A percentile compares a stretch with the other conserved stretches of the same genome.
These are phyloP conservation scores for Cetonia aurata DNA, from an alignment of 2,888 invertebrate genomes.

Conservation along the genomic window DNA sequence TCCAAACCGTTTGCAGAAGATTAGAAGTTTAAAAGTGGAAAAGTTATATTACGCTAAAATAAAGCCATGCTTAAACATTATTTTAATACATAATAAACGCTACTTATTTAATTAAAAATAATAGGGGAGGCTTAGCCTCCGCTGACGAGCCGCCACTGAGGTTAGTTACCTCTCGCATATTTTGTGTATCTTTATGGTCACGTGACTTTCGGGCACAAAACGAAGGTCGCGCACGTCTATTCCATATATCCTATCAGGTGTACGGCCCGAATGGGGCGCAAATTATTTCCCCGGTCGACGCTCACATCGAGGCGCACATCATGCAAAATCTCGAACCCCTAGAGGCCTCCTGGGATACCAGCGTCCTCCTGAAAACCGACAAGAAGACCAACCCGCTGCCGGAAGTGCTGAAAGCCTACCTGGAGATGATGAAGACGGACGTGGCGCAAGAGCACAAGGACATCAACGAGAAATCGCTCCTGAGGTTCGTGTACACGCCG, in stretches of 20 bases:
- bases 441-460: slow-evolving; percentile 70
- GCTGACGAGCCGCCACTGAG: no score
- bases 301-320: slow-evolving; percentile 85
- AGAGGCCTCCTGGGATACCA: slow-evolving; percentile 82
- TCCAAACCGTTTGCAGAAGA: no score
- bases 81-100: no score
- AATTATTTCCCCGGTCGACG: slow-evolving; percentile 93
- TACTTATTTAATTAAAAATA: no score
- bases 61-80: no score
- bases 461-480: slow-evolving; percentile 70
- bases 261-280: slow-evolving; percentile 97
- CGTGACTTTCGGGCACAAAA: no score
- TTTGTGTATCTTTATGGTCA: no score
- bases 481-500: slow-evolving; percentile 90
- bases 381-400: slow-evolving; percentile 76
- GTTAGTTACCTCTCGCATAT: no score
- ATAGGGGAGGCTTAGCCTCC: no score
- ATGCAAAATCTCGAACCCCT: slow-evolving; percentile 82
- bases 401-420: slow-evolving; percentile 78
- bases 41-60: no score
- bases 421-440: slow-evolving; percentile 70
- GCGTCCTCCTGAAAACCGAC: slow-evolving; percentile 68
- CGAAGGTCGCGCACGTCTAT: no score
- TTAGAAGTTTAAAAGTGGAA: no score
- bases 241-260: slow-evolving; percentile 68